Conservation (phyloP, 2,888 invertebrate species). For the Magallana nippona region DNA sequence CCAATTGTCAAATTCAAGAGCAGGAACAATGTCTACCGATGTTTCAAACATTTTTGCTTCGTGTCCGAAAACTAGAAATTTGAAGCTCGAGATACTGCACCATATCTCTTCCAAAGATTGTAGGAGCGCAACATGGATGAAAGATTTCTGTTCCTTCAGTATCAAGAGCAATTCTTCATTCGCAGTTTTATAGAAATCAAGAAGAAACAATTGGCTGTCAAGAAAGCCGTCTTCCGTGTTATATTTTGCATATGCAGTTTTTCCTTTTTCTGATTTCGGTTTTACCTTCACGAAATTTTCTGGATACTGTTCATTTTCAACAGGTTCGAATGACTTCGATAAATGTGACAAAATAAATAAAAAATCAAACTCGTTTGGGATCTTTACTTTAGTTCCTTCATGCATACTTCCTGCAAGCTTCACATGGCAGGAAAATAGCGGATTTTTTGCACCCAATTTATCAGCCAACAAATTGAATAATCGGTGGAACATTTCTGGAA, state of each 20-base stretch:
- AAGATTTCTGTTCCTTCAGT: background rate
- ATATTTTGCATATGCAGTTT: slow-evolving; percentile 3
- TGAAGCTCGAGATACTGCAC: slow-evolving; percentile 15
- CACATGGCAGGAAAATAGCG: slow-evolving; percentile 26
- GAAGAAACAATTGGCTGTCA: slow-evolving; percentile 25
- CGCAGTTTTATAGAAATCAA: slow-evolving; percentile 11
- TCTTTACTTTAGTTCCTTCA: slow-evolving; percentile 43
- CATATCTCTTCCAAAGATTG: slow-evolving; percentile 35
- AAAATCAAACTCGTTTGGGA: slow-evolving; percentile 45
- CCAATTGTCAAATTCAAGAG: slow-evolving; percentile 35
- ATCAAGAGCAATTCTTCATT: slow-evolving; percentile 26
- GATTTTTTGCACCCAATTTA: background rate
- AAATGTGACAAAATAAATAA: slow-evolving; percentile 34
- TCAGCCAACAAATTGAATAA: background rate
- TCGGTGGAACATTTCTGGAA: background rate
- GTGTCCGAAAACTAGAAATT: slow-evolving; percentile 24
- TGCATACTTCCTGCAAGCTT: slow-evolving; percentile 38
- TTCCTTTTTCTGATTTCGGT: background rate
- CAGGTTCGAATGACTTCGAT: background rate
- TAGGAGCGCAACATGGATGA: background rate
- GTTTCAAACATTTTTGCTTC: slow-evolving; percentile 16
- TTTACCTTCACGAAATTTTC: slow-evolving; percentile 25
- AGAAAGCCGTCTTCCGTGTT: background rate
- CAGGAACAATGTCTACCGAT: slow-evolving; percentile 38
- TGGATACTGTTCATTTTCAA: background rate